Evolutionary conservation across 2,888 invertebrate genomes (phyloP), one percentile per base, ranked within the genome.

Genomic region (Protonemura montana): DNA sequence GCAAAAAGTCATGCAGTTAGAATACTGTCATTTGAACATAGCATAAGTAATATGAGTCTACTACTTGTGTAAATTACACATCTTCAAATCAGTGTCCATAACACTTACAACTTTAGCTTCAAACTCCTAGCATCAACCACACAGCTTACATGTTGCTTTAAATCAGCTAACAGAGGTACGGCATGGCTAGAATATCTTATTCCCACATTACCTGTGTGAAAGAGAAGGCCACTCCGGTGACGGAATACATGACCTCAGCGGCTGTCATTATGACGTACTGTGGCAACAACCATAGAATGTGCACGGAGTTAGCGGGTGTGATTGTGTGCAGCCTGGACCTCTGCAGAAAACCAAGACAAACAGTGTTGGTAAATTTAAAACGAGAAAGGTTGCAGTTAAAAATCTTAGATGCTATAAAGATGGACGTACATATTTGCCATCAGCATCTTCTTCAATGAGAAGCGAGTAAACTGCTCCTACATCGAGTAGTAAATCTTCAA

Each of bases 161-260:
- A 35, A 35, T 6, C 10, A 35, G 35, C 10, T 35, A 10, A 35
- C 35, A 35, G 35, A 35, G 10, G 5, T 10, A 35, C 5, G 35
- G 10, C 35, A 6, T n/a, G n/a, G n/a, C n/a, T 35, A 35, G 35
- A 35, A 10, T 10, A 35, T 35, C 35, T 35, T 35, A 35, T 35
- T 35, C 59, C 13, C 7, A 21, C 59, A 21, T 3, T 90, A 93
- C 93, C 92, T 94, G 98, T 0, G 98, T 97, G 91, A 98, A 99
- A 0, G 98, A 97, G 92, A 99, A 99, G 90, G 98, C 97, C 28
- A 99, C 92, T 0, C 99, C 99, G 0, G 99, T 98, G 30, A 99
- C 96, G 0, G 98, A 97, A 91, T 98, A 98, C 95, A 99, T 96
- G 78, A 99, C 96, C 92, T 99, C 99, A 0, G 95, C 99, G 89